Conservation (phyloP, 2,888 invertebrate genomes). For the Sarcophaga rosellei region DNA sequence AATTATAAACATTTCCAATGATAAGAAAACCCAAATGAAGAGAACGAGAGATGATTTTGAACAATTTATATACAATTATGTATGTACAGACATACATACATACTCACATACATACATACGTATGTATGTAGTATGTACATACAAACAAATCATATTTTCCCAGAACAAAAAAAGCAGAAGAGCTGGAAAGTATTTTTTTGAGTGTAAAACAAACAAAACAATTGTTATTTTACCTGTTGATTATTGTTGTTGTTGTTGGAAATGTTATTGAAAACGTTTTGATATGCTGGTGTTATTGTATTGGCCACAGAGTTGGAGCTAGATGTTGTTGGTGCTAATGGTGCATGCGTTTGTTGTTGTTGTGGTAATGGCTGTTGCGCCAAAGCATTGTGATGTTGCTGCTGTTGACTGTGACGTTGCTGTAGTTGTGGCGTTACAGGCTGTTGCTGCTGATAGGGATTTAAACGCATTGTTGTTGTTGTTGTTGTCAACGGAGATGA, state of each 20-base stretch:
- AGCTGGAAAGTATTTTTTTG: too few relatives aligned
- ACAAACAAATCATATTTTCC: neutral
- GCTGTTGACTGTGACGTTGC: constrained; percentile 30
- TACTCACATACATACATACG: neutral
- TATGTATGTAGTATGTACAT: too few relatives aligned
- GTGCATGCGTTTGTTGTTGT: constrained; percentile 60
- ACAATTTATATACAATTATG: neutral
- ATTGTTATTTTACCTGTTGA: constrained; percentile 68
- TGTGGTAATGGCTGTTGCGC: constrained; percentile 52
- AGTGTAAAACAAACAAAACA: constrained; percentile 19
- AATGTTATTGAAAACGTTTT: neutral
- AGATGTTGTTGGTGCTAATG: constrained; percentile 52
- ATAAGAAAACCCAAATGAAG: constrained; percentile 21
- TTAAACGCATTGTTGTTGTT: constrained; percentile 64
- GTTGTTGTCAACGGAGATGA: neutral
- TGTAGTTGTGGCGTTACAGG: constrained; percentile 5
- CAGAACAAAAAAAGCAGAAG: neutral
- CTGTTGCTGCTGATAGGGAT: constrained; percentile 54
- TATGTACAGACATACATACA: too few relatives aligned
- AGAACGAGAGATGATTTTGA: constrained; percentile 6
- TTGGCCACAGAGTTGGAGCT: constrained; percentile 56
- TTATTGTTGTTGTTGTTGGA: constrained; percentile 48
- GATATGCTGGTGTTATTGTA: constrained; percentile 24
- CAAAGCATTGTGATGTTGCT: constrained; percentile 25
- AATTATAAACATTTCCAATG: constrained; percentile 17